Conservation (phyloP, 2,797 vertebrate species). For the Hypotaenidia philippensis region DNA sequence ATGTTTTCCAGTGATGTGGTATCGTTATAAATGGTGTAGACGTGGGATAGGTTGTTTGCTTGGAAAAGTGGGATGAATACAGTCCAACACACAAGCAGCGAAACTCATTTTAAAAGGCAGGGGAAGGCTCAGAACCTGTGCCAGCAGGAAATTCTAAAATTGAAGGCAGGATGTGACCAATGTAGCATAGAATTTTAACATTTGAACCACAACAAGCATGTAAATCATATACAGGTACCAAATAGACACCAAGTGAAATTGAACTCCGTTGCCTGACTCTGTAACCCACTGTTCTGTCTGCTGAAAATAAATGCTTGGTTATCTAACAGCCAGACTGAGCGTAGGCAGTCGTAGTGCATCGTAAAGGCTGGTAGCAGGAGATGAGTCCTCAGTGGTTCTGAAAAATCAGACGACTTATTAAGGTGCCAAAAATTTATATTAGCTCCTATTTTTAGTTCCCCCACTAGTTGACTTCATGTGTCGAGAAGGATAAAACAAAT, state of each 20-base stretch:
- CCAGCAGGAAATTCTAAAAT: background rate
- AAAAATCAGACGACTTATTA: background rate
- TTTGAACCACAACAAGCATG: background rate
- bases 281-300: background rate
- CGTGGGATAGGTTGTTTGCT: background rate
- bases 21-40: background rate
- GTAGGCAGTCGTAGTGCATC: constrained; percentile 16
- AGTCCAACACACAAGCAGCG: background rate
- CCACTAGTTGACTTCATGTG: background rate
- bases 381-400: background rate
- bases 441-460: constrained; percentile 18
- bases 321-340: constrained; percentile 59
- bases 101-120: background rate
- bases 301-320: constrained; percentile 35
- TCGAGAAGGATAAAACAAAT: background rate
- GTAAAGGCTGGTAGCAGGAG: constrained; percentile 4
- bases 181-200: rapidly evolving
- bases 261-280: background rate
- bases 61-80: background rate
- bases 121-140: background rate
- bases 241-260: background rate
- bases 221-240: background rate
- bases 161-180: background rate
- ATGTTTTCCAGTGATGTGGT: background rate
- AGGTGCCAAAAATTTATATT: background rate